Evolutionary conservation across 2,797 vertebrate species (phyloP), one percentile per base, ranked within the genome.

Genomic region (Anabacerthia variegaticeps): DNA sequence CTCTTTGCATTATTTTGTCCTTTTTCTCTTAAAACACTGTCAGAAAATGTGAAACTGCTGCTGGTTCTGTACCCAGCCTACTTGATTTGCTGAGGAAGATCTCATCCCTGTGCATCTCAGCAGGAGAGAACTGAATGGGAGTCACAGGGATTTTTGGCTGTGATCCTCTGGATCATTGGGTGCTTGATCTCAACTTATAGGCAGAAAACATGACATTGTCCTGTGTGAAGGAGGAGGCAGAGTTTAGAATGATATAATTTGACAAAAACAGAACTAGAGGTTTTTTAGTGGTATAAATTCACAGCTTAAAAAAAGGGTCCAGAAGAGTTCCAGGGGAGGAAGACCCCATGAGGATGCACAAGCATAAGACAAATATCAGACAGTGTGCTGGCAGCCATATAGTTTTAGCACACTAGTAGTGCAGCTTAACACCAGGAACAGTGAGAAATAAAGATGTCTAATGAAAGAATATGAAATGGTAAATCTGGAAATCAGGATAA

Each of bases 251-350:
- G 2, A n/a, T 5, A 51, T 3, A 28, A 26, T 72, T 74, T 54
- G 9, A 24, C 20, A 69, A 48, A 73, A 19, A 30, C 12, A 80
- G 46, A 68, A 5, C 7, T 62, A 69, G 74, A 56, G 10, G 4
- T 0, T 2, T 54, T 67, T 51, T 32, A 56, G 6, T 30, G 12
- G 3, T 77, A 61, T 5, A 44, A 84, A 88, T 65, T 72, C 16
- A 68, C 13, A n/a, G 3, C 14, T 58, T 4, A 28, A 84, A 34
- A 41, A 30, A 28, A 11, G 1, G 0, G 4, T 27, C 21, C 14
- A 54, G 11, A 1, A 59, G 14, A 23, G 11, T 34, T 76, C 26
- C 23, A 54, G 14, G 9, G 5, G 4, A 72, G 6, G 5, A 16
- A 27, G 10, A 49, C 11, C n/a, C 37, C 44, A 7, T 9, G 17